Evolutionary conservation across 53 echinoderm and acorn worm species (phyloP).

Genomic region (Temnopleurus reevesii): DNA sequence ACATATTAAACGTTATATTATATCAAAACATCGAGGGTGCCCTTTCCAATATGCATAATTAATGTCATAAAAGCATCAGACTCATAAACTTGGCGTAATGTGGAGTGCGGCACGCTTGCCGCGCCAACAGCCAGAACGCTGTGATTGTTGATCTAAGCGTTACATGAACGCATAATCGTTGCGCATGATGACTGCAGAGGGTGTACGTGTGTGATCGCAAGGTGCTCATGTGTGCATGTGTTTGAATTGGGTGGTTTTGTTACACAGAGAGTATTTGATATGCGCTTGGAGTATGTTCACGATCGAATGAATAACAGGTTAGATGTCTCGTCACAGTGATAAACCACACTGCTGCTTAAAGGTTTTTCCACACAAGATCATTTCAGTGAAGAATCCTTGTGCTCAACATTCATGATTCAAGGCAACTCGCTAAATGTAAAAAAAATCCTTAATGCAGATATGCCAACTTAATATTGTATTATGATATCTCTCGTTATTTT

Average conservation of each 20-base stretch:
- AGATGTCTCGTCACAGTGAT: too few species aligned
- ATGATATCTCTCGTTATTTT: too few species aligned
- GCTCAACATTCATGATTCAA: too few species aligned
- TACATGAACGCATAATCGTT: conserved; percentile 8
- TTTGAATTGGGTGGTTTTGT: not conserved
- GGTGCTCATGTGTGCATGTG: conserved; percentile 27
- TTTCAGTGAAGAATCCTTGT: too few species aligned
- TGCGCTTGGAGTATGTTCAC: not conserved
- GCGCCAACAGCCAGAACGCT: not conserved
- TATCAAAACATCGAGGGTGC: not conserved
- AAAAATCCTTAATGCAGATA: too few species aligned
- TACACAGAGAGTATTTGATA: not conserved
- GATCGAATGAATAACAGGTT: too few species aligned
- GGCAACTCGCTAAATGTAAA: too few species aligned
- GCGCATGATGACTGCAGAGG: not conserved
- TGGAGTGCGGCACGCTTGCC: not conserved
- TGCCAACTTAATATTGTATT: too few species aligned
- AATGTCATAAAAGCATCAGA: conserved; percentile 19
- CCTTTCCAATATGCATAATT: conserved; percentile 24
- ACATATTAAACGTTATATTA: not conserved
- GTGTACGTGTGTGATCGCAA: not conserved
- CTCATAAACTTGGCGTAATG: not conserved
- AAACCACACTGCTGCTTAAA: too few species aligned
- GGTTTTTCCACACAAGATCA: too few species aligned
- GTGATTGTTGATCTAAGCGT: conserved; percentile 14